Percentiles rank a stretch among this genome's conserved stretches.
Evolutionary conservation across 23 tunicate species (phyloP).

Genomic region (Trididemnum nubilum): DNA sequence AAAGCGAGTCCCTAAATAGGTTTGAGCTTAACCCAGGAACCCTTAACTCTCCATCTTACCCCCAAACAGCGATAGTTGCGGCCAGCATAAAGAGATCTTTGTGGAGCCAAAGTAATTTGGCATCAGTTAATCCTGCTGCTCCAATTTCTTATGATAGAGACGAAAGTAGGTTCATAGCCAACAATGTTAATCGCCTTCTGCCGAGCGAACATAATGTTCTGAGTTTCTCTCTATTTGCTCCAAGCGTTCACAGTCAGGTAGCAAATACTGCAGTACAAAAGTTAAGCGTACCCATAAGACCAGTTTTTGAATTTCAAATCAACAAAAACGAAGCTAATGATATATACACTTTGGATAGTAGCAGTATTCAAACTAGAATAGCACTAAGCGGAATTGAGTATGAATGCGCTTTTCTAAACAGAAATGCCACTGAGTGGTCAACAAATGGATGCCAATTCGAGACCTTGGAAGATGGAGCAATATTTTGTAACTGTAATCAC

Average conservation of each 20-base stretch:
- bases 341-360: neutral
- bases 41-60: neutral
- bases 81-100: neutral
- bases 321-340: neutral
- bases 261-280: neutral
- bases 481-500: conserved; percentile 58
- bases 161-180: neutral
- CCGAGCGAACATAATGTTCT: neutral
- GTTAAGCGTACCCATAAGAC: conserved; percentile 21
- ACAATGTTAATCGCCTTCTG: neutral
- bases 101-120: conserved; percentile 9
- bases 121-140: neutral
- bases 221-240: conserved; percentile 14
- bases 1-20: neutral
- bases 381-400: conserved; percentile 11
- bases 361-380: neutral
- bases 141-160: too few species aligned
- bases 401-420: conserved; percentile 14
- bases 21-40: neutral
- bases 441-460: conserved; percentile 35
- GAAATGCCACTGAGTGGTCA: conserved; percentile 29
- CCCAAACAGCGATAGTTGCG: neutral
- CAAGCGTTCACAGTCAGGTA: neutral
- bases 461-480: neutral
- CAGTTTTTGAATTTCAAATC: neutral